Conservation (phyloP, 2,113 vertebrate species). For the Eurypyga helias region DNA sequence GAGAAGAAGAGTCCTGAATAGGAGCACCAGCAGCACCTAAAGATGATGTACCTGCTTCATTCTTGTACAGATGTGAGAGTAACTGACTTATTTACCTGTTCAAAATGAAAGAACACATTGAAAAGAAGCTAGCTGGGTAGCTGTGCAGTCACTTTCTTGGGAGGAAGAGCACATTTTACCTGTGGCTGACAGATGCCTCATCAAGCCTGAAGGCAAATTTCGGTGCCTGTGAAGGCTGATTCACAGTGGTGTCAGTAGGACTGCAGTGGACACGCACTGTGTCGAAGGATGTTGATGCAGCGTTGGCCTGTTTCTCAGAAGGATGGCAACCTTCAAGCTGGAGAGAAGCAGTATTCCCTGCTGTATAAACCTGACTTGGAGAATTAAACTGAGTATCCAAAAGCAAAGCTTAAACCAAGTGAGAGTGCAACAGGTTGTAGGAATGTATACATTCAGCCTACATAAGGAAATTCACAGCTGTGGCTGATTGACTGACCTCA, state of each 20-base stretch:
- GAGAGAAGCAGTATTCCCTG: neutral
- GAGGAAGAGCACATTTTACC: neutral
- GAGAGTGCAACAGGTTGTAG: neutral
- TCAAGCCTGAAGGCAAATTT: rapidly evolving
- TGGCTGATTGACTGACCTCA: neutral
- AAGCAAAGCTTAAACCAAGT: neutral
- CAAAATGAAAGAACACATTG: rapidly evolving
- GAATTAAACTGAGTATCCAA: neutral
- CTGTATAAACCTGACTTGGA: neutral
- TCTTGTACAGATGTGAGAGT: neutral
- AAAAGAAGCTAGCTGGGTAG: neutral
- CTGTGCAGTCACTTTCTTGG: neutral
- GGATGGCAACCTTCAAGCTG: neutral
- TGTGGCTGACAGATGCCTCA: neutral
- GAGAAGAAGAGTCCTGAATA: neutral
- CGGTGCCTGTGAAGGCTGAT: neutral
- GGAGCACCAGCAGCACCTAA: neutral
- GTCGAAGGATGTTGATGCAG: neutral
- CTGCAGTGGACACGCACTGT: rapidly evolving
- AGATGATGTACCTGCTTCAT: neutral
- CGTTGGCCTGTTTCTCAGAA: neutral
- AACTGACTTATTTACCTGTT: neutral
- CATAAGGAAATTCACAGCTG: neutral
- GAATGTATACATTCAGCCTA: rapidly evolving
- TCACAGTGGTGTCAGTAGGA: neutral